phyloP scores from a whole-genome alignment of 2,888 invertebrate species.

The Mellilla xanthometata region DNA sequence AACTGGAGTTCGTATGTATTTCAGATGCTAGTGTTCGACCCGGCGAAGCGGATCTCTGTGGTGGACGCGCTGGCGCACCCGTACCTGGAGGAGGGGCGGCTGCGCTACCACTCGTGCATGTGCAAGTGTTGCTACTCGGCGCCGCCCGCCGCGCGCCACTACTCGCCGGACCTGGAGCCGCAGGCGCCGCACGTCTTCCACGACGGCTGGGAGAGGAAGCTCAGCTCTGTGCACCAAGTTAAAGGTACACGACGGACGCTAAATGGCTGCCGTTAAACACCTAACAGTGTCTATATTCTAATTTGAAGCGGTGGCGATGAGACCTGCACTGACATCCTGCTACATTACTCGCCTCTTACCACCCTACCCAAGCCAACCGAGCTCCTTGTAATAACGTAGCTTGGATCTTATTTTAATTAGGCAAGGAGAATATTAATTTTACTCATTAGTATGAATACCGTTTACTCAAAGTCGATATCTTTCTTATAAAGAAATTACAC shows the following conservation, averaged over 20 bases:
- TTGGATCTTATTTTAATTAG: no score
- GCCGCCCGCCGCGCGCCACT: slow-evolving; percentile 86
- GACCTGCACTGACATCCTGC: no score
- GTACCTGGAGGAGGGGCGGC: slow-evolving; percentile 98
- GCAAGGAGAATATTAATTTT: no score
- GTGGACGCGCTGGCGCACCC: slow-evolving; percentile 98
- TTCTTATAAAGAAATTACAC: no score
- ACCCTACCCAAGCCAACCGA: no score
- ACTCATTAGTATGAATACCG: no score
- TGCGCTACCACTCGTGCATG: slow-evolving; percentile 99
- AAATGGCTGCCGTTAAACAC: no score
- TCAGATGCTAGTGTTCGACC: slow-evolving; percentile 99
- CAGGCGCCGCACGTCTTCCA: slow-evolving; percentile 95
- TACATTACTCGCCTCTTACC: no score
- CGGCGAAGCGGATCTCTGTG: slow-evolving; percentile 97
- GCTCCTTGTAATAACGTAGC: no score
- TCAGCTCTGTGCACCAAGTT: slow-evolving; percentile 95
- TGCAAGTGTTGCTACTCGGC: slow-evolving; percentile 96
- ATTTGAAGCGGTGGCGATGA: no score
- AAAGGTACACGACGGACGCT: slow-evolving; percentile 86
- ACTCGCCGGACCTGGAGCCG: slow-evolving; percentile 95
- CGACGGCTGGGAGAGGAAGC: slow-evolving; percentile 97
- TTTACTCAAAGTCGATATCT: no score
- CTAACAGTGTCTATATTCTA: no score
- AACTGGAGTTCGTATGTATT: slow-evolving; percentile 44